Evolutionary conservation across 2,113 vertebrate species (phyloP), one percentile per base, ranked within the genome.

Genomic region (Sinocyclocheilus anshuiensis): DNA sequence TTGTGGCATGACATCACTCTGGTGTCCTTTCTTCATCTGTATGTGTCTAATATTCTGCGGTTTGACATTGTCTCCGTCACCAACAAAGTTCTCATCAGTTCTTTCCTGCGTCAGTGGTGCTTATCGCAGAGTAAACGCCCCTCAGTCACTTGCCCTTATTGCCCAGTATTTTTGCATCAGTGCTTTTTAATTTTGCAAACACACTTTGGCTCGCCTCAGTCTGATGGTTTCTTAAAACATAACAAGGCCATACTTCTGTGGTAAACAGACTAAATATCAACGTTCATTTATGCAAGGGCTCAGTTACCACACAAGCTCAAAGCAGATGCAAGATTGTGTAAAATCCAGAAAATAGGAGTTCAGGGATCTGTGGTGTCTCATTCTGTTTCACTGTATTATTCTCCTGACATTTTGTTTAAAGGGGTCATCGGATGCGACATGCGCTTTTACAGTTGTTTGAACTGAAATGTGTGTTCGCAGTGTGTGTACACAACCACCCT

Each of bases 141-240:
- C 74, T 83, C 77, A 48, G 74, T 86, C 39, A 22, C 86, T 81
- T 36, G 39, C 63, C 72, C 69, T 61, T 61, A 79, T 61, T 78
- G 77, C 75, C 67, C 79, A 81, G 86, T 84, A 78, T 77, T 78
- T 83, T 86, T 89, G 88, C 84, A 86, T 90, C 53, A 80, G 55
- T 86, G 84, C 85, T 82, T 90, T 90, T 89, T 89, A 88, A 91
- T 90, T 90, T 89, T 82, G 82, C 83, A 88, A 86, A 86, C 80
- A 84, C 77, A n/a, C 84, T 72, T 59, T 80, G 77, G 74, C 86
- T 91, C 57, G 86, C 63, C 69, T 67, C 82, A 81, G 85, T 76
- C 81, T 39, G 71, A 83, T 77, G 74, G 74, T 71, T 88, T 61
- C 82, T 69, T 83, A 72, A 86, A 85, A 86, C 80, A 88, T 75